Evolutionary conservation across 2,797 vertebrate genomes (phyloP), one percentile per base, ranked within the genome.

Genomic region (Brachyalestes nurse): DNA sequence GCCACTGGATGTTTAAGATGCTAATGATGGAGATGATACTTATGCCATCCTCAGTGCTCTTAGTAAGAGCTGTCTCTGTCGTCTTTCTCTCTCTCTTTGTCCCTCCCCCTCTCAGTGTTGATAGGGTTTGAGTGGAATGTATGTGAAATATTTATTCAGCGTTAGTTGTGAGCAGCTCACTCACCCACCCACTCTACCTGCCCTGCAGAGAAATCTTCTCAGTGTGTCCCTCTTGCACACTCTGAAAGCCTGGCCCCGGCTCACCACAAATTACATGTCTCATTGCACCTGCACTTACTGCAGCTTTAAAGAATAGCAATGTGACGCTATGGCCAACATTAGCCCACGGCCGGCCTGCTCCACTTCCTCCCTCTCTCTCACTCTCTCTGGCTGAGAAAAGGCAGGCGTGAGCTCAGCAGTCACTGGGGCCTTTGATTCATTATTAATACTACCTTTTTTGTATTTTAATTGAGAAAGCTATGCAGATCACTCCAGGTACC

Each of bases 121-220:
- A 93, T 91, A 92, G 90, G 90, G 90, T 91, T 91, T 90, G 91
- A 93, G 90, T 86, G 89, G 90, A 92, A 89, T 87, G 88, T 91
- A 92, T 92, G 91, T 93, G 92, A 92, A 93, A 93, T 93, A 93
- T 93, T 92, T 93, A 93, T 94, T 93, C 92, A 88, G 90, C 55
- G 87, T 89, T 91, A 83, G 91, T 91, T 92, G 87, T 75, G 81
- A 92, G 91, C 90, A 78, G 90, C 83, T 72, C 73, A 79, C 84
- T 90, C 92, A 89, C 92, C 90, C 92, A 93, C 92, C 90, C 91
- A 91, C 89, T 89, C 87, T 92, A 92, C 90, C 91, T 93, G 92
- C 91, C 91, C 92, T 47, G 89, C 87, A 93, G 21, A 91, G 85
- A 92, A 92, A 93, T 90, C 88, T 91, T 92, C 92, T 91, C 91